phyloP scores from a whole-genome alignment of 2,888 invertebrate species.

The Drosophila stalkeri region DNA sequence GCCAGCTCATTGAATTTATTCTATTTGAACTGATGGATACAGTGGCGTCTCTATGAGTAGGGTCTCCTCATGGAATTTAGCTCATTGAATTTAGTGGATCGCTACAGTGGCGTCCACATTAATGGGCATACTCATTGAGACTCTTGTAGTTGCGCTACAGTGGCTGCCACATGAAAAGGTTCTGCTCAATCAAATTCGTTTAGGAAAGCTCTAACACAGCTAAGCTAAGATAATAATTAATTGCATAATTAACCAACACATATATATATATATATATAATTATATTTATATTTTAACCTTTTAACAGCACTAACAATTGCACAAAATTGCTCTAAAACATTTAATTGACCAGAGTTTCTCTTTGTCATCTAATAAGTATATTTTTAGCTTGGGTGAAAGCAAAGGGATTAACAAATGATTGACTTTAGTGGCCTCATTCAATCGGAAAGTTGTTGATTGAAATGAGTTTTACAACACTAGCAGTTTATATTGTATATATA shows the following conservation, averaged over 20 bases:
- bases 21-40: background rate
- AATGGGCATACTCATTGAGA: background rate
- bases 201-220: conserved; percentile 48
- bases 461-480: conserved; percentile 26
- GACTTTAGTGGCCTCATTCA: conserved; percentile 47
- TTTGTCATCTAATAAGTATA: conserved; percentile 58
- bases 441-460: conserved; percentile 19
- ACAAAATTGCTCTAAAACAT: conserved; percentile 79
- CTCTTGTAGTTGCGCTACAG: conserved; percentile 9
- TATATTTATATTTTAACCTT: conserved; percentile 42
- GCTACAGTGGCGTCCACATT: conserved; percentile 25
- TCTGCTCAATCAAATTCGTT: conserved; percentile 13
- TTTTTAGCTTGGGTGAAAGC: conserved; percentile 49
- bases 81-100: background rate
- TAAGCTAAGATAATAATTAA: conserved; percentile 41
- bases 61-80: background rate
- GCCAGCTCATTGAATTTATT: background rate
- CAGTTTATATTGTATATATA: conserved; percentile 11
- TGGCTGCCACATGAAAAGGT: conserved; percentile 6
- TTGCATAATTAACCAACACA: conserved; percentile 24
- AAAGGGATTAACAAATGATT: conserved; percentile 52
- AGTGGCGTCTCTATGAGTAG: background rate
- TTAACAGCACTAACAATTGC: conserved; percentile 74
- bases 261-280: conserved; percentile 6
- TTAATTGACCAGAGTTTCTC: conserved; percentile 73